Percentiles rank a stretch among this genome's conserved stretches.
Conservation (phyloP, 2,113 vertebrate species). For the Neotoma lepida region DNA sequence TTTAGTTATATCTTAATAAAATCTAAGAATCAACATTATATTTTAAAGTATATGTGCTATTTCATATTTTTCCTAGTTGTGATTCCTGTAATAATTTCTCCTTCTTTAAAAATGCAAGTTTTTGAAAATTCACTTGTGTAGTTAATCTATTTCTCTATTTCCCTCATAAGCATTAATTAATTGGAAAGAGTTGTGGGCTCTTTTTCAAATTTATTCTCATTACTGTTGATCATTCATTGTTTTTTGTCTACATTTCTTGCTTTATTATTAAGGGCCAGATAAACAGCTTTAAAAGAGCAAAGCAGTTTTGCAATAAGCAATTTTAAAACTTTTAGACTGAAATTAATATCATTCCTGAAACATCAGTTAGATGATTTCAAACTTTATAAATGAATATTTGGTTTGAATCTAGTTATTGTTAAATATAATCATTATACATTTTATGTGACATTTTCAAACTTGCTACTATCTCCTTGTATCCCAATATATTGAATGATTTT, state of each 20-base stretch:
- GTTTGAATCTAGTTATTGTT: not conserved
- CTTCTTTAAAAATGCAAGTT: not conserved
- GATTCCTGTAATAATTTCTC: not conserved
- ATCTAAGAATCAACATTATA: not conserved
- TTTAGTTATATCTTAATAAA: not conserved
- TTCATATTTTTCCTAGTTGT: slow-evolving; percentile 9
- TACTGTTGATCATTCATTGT: not conserved
- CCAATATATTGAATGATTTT: not conserved
- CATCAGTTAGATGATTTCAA: not conserved
- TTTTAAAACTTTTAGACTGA: slow-evolving; percentile 2
- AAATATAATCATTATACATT: not conserved
- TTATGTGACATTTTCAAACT: not conserved
- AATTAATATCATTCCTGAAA: not conserved
- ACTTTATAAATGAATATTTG: slow-evolving; percentile 20
- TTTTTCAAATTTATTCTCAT: not conserved
- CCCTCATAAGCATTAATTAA: not conserved
- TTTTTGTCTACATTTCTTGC: slow-evolving; percentile 42
- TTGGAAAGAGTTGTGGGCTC: not conserved
- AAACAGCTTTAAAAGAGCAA: slow-evolving; percentile 50
- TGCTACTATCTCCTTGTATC: not conserved
- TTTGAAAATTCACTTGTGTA: not conserved
- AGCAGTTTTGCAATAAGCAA: not conserved
- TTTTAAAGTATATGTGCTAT: not conserved
- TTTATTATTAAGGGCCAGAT: slow-evolving; percentile 37
- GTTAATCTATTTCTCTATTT: not conserved